Evolutionary conservation across 2,888 invertebrate genomes (phyloP).

Genomic region (Spicauda simplicius): DNA sequence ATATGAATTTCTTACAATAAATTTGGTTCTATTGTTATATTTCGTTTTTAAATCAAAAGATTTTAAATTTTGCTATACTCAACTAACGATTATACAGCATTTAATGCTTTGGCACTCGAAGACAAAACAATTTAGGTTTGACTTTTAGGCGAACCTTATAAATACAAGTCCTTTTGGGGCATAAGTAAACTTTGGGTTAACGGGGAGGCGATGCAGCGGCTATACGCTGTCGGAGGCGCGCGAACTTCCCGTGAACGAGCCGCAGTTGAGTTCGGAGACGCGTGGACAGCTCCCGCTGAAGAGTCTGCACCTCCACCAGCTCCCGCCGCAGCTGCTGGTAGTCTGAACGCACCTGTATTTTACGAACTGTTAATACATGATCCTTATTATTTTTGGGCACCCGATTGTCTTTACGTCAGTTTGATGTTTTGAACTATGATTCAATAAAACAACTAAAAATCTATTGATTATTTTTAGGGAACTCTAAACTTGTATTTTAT

Average conservation of each 20-base stretch:
- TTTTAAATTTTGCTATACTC: neutral
- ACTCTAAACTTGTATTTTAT: too few relatives aligned
- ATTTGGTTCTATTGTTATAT: neutral
- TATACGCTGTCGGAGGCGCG: slow-evolving; percentile 88
- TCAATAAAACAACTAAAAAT: too few relatives aligned
- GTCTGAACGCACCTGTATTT: slow-evolving; percentile 87
- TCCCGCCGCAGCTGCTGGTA: slow-evolving; percentile 92
- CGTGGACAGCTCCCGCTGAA: slow-evolving; percentile 91
- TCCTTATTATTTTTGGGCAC: neutral
- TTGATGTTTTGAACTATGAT: too few relatives aligned
- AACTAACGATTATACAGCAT: slow-evolving; percentile 14
- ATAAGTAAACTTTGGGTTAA: slow-evolving; percentile 39
- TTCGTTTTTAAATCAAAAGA: neutral
- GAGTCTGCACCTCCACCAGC: slow-evolving; percentile 91
- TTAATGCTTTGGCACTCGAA: slow-evolving; percentile 26
- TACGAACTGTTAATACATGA: neutral
- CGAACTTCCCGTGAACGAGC: slow-evolving; percentile 90
- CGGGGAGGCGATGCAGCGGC: slow-evolving; percentile 79
- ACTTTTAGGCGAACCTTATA: slow-evolving; percentile 16
- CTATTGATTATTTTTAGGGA: too few relatives aligned
- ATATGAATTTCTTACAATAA: neutral
- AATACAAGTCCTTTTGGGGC: slow-evolving; percentile 6
- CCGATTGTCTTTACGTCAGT: neutral
- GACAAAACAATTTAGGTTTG: slow-evolving; percentile 18
- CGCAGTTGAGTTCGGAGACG: slow-evolving; percentile 90